Conservation (phyloP, 2,113 vertebrate species). For the Menura novaehollandiae region DNA sequence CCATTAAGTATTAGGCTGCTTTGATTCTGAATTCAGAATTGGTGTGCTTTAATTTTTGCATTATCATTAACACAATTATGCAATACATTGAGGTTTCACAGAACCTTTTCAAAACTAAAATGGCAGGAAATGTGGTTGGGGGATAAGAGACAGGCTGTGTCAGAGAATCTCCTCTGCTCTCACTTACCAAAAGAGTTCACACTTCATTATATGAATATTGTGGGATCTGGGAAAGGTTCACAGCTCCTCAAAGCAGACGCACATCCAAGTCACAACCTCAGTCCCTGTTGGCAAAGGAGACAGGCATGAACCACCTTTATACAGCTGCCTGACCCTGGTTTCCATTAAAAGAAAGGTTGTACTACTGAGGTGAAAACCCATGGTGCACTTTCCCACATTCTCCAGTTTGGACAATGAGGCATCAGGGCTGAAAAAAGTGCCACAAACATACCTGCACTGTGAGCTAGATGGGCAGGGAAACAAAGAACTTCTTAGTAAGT, state of each 20-base stretch:
- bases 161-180: not conserved
- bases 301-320: not conserved
- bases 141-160: not conserved
- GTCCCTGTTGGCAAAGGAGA: not conserved
- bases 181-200: not conserved
- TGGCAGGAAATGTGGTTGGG: not conserved
- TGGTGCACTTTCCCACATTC: not conserved
- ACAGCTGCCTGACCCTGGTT: not conserved
- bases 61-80: constrained; percentile 3
- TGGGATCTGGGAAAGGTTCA: not conserved
- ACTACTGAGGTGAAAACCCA: not conserved
- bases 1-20: not conserved
- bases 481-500: not conserved
- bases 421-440: not conserved
- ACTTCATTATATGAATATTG: not conserved
- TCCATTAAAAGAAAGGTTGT: not conserved
- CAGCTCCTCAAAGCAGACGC: not conserved
- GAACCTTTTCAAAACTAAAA: not conserved
- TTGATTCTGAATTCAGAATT: constrained; percentile 26
- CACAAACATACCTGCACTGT: not conserved
- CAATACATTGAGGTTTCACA: not conserved
- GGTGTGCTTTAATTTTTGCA: constrained; percentile 19
- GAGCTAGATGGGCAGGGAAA: not conserved
- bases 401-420: not conserved
- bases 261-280: not conserved